A percentile compares a stretch with the other conserved stretches of the same genome.
These are phyloP conservation scores for Strix uralensis DNA, from an alignment of 2,113 vertebrate species.

Conservation along the genomic window DNA sequence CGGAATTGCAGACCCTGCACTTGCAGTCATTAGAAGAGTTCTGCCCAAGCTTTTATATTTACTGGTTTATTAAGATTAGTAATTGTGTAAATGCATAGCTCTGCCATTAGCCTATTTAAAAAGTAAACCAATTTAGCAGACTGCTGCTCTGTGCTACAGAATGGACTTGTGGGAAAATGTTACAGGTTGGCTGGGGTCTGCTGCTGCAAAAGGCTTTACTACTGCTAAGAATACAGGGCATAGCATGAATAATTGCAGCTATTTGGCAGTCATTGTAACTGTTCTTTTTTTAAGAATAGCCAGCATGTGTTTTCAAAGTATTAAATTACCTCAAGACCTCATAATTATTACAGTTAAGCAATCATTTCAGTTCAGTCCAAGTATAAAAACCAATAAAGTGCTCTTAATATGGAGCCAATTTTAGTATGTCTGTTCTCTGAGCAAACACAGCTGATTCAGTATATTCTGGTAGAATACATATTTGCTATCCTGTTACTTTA, in stretches of 20 bases:
- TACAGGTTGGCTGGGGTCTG: neutral
- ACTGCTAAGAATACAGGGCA: neutral
- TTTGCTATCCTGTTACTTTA: conserved; percentile 42
- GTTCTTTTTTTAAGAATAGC: conserved; percentile 44
- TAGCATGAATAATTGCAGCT: conserved; percentile 1
- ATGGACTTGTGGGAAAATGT: neutral
- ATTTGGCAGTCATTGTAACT: conserved; percentile 20
- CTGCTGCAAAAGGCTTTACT: neutral
- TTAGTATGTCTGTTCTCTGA: conserved; percentile 22
- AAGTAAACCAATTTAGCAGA: neutral
- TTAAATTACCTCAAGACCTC: conserved; percentile 41
- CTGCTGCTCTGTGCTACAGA: neutral
- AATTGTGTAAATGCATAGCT: neutral
- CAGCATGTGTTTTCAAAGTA: conserved; percentile 25
- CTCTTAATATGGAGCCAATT: conserved; percentile 17
- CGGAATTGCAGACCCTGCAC: neutral
- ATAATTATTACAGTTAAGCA: conserved; percentile 48
- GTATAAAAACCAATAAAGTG: conserved; percentile 49
- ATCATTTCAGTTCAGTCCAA: conserved; percentile 46
- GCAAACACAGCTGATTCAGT: conserved; percentile 38
- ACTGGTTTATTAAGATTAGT: neutral
- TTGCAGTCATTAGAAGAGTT: neutral
- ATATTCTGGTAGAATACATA: conserved; percentile 12
- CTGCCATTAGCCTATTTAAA: neutral
- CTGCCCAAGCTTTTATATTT: neutral